Evolutionary conservation across 2,888 invertebrate species (phyloP).

Genomic region (Mesochorus sp.): DNA sequence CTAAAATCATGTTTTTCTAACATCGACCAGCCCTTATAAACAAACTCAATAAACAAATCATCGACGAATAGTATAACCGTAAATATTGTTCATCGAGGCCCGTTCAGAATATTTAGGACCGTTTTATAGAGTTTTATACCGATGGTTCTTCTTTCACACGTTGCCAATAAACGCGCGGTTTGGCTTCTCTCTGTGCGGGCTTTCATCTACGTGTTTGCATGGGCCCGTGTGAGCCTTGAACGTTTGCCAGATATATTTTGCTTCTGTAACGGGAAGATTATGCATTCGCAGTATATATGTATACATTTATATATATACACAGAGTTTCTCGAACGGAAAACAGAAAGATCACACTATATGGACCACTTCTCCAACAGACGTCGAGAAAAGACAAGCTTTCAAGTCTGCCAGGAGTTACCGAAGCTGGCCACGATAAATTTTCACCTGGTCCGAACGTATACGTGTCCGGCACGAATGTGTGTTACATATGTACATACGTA

Average conservation of each 20-base stretch:
- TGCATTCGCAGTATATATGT: conserved; percentile 12
- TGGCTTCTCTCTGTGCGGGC: conserved; percentile 12
- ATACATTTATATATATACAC: neutral
- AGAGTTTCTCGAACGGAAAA: conserved; percentile 17
- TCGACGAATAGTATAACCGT: conserved; percentile 11
- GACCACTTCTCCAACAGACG: neutral
- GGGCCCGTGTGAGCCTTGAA: conserved; percentile 37
- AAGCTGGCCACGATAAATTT: conserved; percentile 42
- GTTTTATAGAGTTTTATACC: conserved; percentile 28
- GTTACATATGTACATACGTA: neutral
- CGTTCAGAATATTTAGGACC: conserved; percentile 44
- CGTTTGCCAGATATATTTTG: conserved; percentile 53
- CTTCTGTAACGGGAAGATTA: conserved; percentile 36
- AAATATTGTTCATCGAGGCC: conserved; percentile 54
- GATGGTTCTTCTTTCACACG: conserved; percentile 11
- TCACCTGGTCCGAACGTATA: conserved; percentile 15
- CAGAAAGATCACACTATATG: conserved; percentile 32
- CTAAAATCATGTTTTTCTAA: too few relatives aligned
- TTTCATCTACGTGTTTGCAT: conserved; percentile 1
- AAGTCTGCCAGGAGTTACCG: neutral
- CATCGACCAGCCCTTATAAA: too few relatives aligned
- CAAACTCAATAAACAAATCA: too few relatives aligned
- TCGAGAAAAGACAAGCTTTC: conserved; percentile 18
- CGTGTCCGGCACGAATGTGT: conserved; percentile 17
- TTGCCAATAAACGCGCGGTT: conserved; percentile 27